Evolutionary conservation across 2,888 invertebrate genomes (phyloP).

Genomic region (Andrena dorsata): DNA sequence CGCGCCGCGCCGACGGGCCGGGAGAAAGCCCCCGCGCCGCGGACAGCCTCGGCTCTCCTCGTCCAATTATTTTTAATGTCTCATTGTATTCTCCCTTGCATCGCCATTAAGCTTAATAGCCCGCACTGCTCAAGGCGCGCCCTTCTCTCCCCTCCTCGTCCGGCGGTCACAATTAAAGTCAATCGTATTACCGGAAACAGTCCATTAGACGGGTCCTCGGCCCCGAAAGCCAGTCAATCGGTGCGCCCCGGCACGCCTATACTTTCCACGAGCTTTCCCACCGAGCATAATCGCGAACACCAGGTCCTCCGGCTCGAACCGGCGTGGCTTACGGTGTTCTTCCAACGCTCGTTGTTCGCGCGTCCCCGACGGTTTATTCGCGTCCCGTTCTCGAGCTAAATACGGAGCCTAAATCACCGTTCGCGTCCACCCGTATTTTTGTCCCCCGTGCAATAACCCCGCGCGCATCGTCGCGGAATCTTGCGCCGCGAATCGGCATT

Average conservation of each 20-base stretch:
- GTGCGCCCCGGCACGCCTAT: conserved; percentile 26
- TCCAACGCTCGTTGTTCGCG: neutral
- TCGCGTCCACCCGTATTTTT: conserved; percentile 64
- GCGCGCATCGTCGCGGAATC: conserved; percentile 39
- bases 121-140: conserved; percentile 64
- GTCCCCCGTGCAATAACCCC: conserved; percentile 65
- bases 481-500: conserved; percentile 51
- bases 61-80: conserved; percentile 74
- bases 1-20: neutral
- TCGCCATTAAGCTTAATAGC: conserved; percentile 73
- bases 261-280: neutral
- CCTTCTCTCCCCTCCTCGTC: conserved; percentile 44
- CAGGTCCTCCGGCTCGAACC: neutral
- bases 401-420: conserved; percentile 63
- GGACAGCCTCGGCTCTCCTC: conserved; percentile 45
- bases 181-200: conserved; percentile 74
- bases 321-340: neutral
- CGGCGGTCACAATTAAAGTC: conserved; percentile 70
- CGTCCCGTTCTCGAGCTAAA: conserved; percentile 60
- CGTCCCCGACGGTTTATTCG: conserved; percentile 16
- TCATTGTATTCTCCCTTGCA: conserved; percentile 73
- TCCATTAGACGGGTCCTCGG: conserved; percentile 65
- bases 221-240: conserved; percentile 53
- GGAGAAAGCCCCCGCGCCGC: conserved; percentile 11
- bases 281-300: neutral